These are phyloP conservation scores for Tyrannus savana DNA, from an alignment of 2,113 vertebrate genomes.

Conservation along the genomic window DNA sequence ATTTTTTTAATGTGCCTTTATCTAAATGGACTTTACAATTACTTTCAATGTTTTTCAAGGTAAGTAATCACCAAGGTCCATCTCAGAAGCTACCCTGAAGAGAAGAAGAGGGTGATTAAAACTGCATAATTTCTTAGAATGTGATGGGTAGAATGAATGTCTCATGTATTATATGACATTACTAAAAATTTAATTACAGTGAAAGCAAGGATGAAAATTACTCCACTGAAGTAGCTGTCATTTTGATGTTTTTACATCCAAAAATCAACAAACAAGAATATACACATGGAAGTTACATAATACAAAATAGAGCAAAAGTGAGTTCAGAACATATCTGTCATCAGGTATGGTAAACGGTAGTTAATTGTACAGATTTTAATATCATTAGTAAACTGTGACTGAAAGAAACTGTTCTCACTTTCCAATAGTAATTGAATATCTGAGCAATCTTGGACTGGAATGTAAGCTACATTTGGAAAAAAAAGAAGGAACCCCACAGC, in stretches of 20 bases:
- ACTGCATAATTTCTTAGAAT: background rate
- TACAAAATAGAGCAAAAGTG: background rate
- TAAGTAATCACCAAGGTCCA: background rate
- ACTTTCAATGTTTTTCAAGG: background rate
- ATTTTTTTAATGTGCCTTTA: background rate
- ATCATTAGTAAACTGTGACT: background rate
- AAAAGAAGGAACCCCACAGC: background rate
- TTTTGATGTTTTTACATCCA: background rate
- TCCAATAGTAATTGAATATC: background rate
- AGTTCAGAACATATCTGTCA: background rate
- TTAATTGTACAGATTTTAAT: background rate
- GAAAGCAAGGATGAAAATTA: background rate
- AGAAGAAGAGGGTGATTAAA: background rate
- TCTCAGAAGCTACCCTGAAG: background rate
- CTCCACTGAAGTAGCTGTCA: background rate
- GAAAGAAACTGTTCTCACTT: conserved; percentile 17
- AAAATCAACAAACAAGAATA: conserved; percentile 17
- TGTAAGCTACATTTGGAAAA: background rate
- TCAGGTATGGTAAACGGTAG: background rate
- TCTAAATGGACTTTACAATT: background rate
- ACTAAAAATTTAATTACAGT: background rate
- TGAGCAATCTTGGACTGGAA: background rate
- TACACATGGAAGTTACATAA: background rate
- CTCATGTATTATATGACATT: background rate
- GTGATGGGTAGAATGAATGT: background rate